A percentile compares a stretch with the other conserved stretches of the same genome.
phyloP scores from a whole-genome alignment of 2,888 invertebrate genomes.

The Crossocerus cetratus region DNA sequence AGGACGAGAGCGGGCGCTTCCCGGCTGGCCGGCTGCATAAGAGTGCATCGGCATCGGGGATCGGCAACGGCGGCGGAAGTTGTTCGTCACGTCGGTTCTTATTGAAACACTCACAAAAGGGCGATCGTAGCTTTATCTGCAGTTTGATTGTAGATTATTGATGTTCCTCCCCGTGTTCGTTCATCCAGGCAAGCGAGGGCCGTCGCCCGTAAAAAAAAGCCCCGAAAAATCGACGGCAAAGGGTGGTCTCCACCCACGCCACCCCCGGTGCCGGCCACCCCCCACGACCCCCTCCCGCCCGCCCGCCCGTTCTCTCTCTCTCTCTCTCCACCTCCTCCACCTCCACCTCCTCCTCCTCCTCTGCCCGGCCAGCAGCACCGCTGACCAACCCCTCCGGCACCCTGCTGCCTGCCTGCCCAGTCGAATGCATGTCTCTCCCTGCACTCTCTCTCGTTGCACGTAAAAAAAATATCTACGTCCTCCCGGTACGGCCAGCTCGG shows the following conservation, averaged over 20 bases:
- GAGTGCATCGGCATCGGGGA: conserved; percentile 50
- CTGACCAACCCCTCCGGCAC: conserved; percentile 14
- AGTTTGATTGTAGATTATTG: conserved; percentile 77
- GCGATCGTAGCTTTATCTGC: conserved; percentile 76
- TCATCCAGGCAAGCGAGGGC: conserved; percentile 70
- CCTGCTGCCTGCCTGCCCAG: conserved; percentile 60
- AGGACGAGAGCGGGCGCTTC: not conserved
- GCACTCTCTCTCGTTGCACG: conserved; percentile 59
- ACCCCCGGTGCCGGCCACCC: conserved; percentile 51
- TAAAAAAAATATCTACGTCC: conserved; percentile 64
- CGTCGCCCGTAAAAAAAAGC: conserved; percentile 74
- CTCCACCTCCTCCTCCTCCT: conserved; percentile 23
- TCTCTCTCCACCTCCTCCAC: conserved; percentile 31
- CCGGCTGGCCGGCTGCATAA: conserved; percentile 39
- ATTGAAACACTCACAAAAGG: conserved; percentile 76
- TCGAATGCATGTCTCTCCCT: conserved; percentile 66
- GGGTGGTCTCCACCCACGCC: conserved; percentile 69
- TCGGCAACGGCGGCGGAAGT: conserved; percentile 51
- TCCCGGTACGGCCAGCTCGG: conserved; percentile 45
- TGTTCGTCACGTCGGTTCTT: conserved; percentile 71
- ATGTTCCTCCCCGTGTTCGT: conserved; percentile 75
- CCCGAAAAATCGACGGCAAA: conserved; percentile 76
- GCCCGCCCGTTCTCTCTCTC: conserved; percentile 46
- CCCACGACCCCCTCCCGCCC: conserved; percentile 57
- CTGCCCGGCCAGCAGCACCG: conserved; percentile 31